A percentile compares a stretch with the other conserved stretches of the same genome.
These are phyloP conservation scores for Candidula unifasciata DNA, from an alignment of 2,888 invertebrate species.

Conservation along the genomic window DNA sequence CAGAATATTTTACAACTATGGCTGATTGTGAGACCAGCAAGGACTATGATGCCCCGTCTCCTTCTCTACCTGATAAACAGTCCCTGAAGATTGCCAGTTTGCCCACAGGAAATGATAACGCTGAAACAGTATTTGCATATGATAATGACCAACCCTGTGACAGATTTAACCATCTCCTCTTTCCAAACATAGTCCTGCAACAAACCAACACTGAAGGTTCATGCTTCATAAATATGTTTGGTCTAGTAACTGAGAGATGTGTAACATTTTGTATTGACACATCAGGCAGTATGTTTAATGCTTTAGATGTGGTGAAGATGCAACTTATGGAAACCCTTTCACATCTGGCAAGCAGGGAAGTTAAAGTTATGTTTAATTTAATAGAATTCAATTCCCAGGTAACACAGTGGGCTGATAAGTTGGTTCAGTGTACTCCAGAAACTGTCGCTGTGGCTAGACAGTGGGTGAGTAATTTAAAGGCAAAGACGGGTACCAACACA, in stretches of 20 bases:
- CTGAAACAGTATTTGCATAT: background rate
- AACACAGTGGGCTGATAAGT: slow-evolving; percentile 76
- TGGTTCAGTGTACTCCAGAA: slow-evolving; percentile 76
- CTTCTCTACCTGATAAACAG: background rate
- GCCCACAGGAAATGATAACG: background rate
- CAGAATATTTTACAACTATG: background rate
- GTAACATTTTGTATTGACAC: slow-evolving; percentile 78
- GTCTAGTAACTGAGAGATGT: slow-evolving; percentile 72
- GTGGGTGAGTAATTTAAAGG: slow-evolving; percentile 73
- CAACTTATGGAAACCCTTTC: slow-evolving; percentile 73
- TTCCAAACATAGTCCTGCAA: background rate
- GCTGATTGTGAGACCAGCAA: background rate
- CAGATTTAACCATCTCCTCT: background rate
- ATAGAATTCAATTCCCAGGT: slow-evolving; percentile 77
- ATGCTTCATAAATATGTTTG: slow-evolving; percentile 72
- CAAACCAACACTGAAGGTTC: background rate
- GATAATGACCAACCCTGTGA: background rate
- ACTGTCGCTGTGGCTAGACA: slow-evolving; percentile 75
- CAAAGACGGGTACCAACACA: slow-evolving; percentile 77
- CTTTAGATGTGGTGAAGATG: slow-evolving; percentile 75
- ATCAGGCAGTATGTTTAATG: slow-evolving; percentile 77
- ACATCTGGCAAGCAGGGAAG: slow-evolving; percentile 65
- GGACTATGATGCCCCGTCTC: background rate
- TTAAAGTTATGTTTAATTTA: slow-evolving; percentile 73
- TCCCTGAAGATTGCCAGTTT: background rate